A percentile compares a stretch with the other conserved stretches of the same genome.
These are phyloP conservation scores for Scotopteryx bipunctaria DNA, from an alignment of 2,888 invertebrate genomes.

Conservation along the genomic window DNA sequence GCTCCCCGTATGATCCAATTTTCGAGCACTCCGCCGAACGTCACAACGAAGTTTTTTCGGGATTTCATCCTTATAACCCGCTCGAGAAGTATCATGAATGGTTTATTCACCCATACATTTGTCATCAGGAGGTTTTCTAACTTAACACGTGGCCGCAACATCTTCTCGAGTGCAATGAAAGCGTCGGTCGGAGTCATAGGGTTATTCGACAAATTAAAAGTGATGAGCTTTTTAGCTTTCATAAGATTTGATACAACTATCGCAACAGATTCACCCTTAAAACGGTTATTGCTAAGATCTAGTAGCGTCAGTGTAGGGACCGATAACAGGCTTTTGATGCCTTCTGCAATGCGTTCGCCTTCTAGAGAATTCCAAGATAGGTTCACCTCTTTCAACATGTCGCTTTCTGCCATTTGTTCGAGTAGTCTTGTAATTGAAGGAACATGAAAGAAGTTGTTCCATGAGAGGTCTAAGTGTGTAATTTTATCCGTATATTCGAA, in stretches of 20 bases:
- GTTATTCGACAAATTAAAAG: slow-evolving; percentile 53
- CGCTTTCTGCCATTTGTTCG: slow-evolving; percentile 38
- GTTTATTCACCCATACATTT: slow-evolving; percentile 44
- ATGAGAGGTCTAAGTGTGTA: slow-evolving; percentile 51
- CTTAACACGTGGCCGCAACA: slow-evolving; percentile 45
- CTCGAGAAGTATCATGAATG: slow-evolving; percentile 40
- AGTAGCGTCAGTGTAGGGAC: slow-evolving; percentile 42
- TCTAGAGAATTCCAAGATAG: slow-evolving; percentile 50
- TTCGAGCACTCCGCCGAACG: slow-evolving; percentile 41
- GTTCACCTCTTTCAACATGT: slow-evolving; percentile 45
- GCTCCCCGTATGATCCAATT: slow-evolving; percentile 43
- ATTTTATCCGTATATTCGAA: slow-evolving; percentile 43
- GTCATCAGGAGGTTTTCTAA: slow-evolving; percentile 45
- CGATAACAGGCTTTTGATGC: slow-evolving; percentile 40
- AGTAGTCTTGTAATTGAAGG: slow-evolving; percentile 44
- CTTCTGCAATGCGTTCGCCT: slow-evolving; percentile 44
- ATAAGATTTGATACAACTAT: slow-evolving; percentile 38
- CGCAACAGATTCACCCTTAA: slow-evolving; percentile 41
- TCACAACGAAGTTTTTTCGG: slow-evolving; percentile 43
- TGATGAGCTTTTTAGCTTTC: slow-evolving; percentile 40
- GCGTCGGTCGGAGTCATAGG: slow-evolving; percentile 47
- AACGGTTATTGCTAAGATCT: slow-evolving; percentile 50
- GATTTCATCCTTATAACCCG: slow-evolving; percentile 44
- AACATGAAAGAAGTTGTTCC: slow-evolving; percentile 46
- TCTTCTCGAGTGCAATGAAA: slow-evolving; percentile 38